phyloP scores from a whole-genome alignment of 2,888 invertebrate species.

The Lypha dubia region DNA sequence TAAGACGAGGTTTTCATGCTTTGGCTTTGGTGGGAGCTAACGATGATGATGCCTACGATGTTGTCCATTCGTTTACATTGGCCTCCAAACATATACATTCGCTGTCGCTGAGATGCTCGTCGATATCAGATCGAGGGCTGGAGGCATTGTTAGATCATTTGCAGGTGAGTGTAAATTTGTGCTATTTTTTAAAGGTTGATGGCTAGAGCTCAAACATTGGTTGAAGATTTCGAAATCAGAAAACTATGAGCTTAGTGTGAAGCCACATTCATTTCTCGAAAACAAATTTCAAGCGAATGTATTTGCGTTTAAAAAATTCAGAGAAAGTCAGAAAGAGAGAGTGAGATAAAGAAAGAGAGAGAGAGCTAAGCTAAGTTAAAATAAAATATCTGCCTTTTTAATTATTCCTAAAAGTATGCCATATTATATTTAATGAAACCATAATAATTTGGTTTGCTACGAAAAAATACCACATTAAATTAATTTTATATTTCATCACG shows the following conservation, averaged over 20 bases:
- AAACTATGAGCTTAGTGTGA: too few species aligned
- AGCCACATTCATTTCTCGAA: too few species aligned
- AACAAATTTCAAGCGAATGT: too few species aligned
- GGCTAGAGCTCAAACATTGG: neutral
- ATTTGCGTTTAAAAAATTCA: too few species aligned
- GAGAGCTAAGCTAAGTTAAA: too few species aligned
- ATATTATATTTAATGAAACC: neutral
- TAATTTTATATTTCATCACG: neutral
- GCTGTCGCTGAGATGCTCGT: constrained; percentile 93
- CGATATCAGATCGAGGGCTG: constrained; percentile 94
- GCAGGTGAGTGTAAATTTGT: constrained; percentile 85
- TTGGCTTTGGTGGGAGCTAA: constrained; percentile 92
- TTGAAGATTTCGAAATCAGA: too few species aligned
- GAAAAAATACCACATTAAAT: neutral
- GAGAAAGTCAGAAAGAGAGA: too few species aligned
- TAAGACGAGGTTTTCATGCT: constrained; percentile 93
- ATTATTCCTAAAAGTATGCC: constrained; percentile 4
- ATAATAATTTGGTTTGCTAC: neutral
- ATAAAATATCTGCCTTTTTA: neutral
- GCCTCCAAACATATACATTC: constrained; percentile 93
- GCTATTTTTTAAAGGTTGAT: neutral
- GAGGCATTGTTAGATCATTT: constrained; percentile 94
- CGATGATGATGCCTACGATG: constrained; percentile 94
- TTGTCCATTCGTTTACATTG: constrained; percentile 92
- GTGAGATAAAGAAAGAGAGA: too few species aligned